These are phyloP conservation scores for Cyclura pinguis DNA, from an alignment of 2,797 vertebrate genomes.

Conservation along the genomic window DNA sequence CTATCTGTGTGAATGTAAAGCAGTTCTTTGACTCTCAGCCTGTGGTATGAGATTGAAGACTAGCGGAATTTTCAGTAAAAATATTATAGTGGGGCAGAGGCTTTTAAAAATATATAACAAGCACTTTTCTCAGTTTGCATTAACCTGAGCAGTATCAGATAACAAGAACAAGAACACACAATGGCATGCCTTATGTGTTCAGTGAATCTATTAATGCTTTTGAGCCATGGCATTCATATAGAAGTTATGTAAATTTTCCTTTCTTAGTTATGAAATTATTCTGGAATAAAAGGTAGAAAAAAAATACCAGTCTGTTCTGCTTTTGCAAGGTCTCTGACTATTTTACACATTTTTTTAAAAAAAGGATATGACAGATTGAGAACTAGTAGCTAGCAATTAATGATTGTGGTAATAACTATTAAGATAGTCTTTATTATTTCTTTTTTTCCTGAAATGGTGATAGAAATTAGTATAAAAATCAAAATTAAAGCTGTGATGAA, in stretches of 20 bases:
- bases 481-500: too few species aligned
- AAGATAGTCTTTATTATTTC: too few species aligned
- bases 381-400: background rate
- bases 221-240: background rate
- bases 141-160: background rate
- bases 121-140: background rate
- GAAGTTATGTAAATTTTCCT: background rate
- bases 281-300: background rate
- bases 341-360: background rate
- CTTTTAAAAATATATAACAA: background rate
- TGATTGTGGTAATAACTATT: background rate
- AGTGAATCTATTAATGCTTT: background rate
- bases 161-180: background rate
- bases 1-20: background rate
- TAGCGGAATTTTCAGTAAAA: background rate
- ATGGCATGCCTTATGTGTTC: background rate
- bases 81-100: too few species aligned
- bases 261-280: background rate
- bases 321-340: background rate
- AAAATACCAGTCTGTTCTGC: background rate
- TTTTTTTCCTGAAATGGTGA: too few species aligned
- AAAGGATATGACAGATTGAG: background rate
- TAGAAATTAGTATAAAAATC: too few species aligned
- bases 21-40: background rate
- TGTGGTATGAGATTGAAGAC: background rate